Percentiles rank a stretch among this genome's conserved stretches.
Evolutionary conservation across 2,113 vertebrate species (phyloP).

Genomic region (Alethe diademata): DNA sequence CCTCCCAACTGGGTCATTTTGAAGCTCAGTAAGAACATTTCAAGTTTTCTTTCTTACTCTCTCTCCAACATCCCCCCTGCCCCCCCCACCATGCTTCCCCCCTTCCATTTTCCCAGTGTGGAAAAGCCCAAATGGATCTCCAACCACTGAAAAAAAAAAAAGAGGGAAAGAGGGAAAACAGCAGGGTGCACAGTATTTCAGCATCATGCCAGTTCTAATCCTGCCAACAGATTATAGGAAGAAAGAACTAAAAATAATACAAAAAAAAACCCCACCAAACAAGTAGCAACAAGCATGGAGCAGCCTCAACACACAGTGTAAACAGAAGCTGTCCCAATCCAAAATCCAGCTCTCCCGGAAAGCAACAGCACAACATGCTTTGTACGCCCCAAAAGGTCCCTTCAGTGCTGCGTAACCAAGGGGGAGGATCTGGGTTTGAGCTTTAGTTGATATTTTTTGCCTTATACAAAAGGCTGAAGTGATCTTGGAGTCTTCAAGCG

Average conservation of each 20-base stretch:
- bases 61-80: too few relatives aligned
- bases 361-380: conserved; percentile 55
- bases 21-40: neutral
- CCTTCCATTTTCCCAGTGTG: neutral
- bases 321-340: conserved; percentile 41
- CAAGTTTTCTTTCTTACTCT: too few relatives aligned
- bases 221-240: conserved; percentile 21
- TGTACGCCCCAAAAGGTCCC: neutral
- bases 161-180: neutral
- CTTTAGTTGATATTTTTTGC: neutral
- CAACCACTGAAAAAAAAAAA: neutral
- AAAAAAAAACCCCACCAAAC: conserved; percentile 43
- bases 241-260: neutral
- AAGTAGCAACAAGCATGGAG: conserved; percentile 22
- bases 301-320: conserved; percentile 57
- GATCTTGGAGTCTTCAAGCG: conserved; percentile 37
- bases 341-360: conserved; percentile 40
- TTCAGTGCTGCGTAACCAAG: neutral
- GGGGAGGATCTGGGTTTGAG: conserved; percentile 8
- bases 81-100: too few relatives aligned
- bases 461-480: neutral
- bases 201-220: neutral
- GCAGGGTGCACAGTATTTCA: neutral
- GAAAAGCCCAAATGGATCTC: neutral
- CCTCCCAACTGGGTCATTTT: neutral